A percentile compares a stretch with the other conserved stretches of the same genome.
phyloP scores from a whole-genome alignment of 1,140 invertebrate species.

The Pseudomyrmex gracilis region DNA sequence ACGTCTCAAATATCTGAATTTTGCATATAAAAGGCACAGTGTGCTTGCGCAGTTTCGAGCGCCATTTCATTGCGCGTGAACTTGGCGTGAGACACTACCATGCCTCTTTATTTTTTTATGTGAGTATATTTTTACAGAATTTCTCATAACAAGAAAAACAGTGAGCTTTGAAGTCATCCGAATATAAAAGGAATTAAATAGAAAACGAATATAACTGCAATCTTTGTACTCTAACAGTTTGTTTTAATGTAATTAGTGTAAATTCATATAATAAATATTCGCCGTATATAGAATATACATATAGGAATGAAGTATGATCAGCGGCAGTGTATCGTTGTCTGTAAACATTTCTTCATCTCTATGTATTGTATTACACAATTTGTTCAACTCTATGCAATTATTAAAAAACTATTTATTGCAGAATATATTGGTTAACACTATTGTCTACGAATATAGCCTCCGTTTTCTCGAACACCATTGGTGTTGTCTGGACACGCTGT shows the following conservation, averaged over 20 bases:
- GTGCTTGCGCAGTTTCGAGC: no score
- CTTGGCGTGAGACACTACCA: no score
- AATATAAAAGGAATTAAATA: background rate
- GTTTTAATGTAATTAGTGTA: conserved; percentile 81
- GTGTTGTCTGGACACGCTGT: background rate
- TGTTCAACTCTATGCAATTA: conserved; percentile 56
- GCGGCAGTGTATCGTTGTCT: conserved; percentile 72
- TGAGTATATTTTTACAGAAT: no score
- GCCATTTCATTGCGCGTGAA: no score
- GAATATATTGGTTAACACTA: conserved; percentile 68
- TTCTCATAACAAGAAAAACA: no score
- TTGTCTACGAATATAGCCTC: conserved; percentile 73
- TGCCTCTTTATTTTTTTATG: no score
- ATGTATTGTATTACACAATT: conserved; percentile 56
- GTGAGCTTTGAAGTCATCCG: no score
- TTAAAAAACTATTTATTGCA: conserved; percentile 15
- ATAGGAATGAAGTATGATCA: conserved; percentile 83
- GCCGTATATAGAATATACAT: conserved; percentile 80
- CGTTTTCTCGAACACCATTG: conserved; percentile 40
- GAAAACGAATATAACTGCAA: background rate
- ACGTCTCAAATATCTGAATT: no score
- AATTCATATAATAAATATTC: conserved; percentile 81
- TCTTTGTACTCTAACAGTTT: conserved; percentile 80
- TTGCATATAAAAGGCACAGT: no score
- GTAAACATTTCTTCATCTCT: conserved; percentile 53